Conservation (phyloP, 2,888 invertebrate genomes). For the Polietes domitor region DNA sequence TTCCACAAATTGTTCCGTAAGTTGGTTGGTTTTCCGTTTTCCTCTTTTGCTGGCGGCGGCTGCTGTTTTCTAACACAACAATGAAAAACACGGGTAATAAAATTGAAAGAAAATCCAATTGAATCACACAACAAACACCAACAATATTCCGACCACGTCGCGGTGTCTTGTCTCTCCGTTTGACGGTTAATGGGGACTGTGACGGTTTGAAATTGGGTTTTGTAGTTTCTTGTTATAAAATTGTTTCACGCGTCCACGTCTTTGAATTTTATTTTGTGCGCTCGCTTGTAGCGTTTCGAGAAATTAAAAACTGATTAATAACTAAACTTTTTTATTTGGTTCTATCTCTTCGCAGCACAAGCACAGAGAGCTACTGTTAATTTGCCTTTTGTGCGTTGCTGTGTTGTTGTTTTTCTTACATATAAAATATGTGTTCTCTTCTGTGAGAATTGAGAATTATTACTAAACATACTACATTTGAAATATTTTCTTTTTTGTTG, state of each 20-base stretch:
- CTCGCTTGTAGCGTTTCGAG: constrained; percentile 57
- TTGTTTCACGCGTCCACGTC: background rate
- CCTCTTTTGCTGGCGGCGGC: background rate
- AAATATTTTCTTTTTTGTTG: too few relatives aligned
- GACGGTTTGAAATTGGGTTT: constrained; percentile 7
- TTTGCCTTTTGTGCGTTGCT: background rate
- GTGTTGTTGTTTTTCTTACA: constrained; percentile 24
- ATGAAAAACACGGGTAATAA: constrained; percentile 44
- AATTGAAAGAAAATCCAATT: constrained; percentile 32
- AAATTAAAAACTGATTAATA: constrained; percentile 58
- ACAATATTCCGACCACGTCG: constrained; percentile 36
- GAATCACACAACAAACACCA: constrained; percentile 11
- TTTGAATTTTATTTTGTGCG: constrained; percentile 46
- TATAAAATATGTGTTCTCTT: constrained; percentile 5
- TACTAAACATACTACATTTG: too few relatives aligned
- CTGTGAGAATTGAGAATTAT: background rate
- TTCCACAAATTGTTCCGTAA: constrained; percentile 7
- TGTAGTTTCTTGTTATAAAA: background rate
- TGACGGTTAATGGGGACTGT: constrained; percentile 34
- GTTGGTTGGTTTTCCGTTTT: constrained; percentile 14
- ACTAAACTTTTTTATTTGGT: constrained; percentile 60
- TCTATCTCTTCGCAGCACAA: constrained; percentile 15
- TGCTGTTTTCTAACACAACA: constrained; percentile 6
- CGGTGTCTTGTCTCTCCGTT: background rate
- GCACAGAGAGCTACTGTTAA: too few relatives aligned